Base-by-base conservation (phyloP, 1,140 invertebrate genomes). In the Proctacanthus coquilletti region DNA sequence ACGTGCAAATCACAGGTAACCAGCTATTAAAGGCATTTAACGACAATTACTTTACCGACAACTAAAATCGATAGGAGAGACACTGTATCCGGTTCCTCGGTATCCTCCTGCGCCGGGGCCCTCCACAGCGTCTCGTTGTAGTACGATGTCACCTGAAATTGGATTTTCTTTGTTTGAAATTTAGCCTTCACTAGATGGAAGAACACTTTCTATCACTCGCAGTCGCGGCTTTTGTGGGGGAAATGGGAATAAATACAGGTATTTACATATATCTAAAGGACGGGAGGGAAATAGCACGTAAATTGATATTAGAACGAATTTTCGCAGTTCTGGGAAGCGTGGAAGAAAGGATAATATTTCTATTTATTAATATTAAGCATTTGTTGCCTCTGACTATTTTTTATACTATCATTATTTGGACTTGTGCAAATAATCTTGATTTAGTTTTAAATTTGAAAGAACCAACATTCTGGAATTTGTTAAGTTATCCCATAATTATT, bases 31-130 rank as follows among this genome's bases (percentile, higher is more conserved):
- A 43, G 43, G 54, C 56, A 53, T 56, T 57, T 54, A 58, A 59
- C 53, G 56, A 56, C 47, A 53, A 53, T 60, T 60, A 61, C 65
- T 75, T 73, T 67, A 79, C 77, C 76, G 56, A 80, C 74, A 62
- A 78, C 63, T 54, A 80, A 62, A 62, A 77, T 74, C 49, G 75
- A 79, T 48, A 79, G 64, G 53, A 77, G 63, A 34, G 77, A 75
- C 45, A 77, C 71, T 45, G 72, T 66, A 51, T 76, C 75, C 40
- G 75, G 72, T 43, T 77, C 74, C 47, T 77, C 71, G 48, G 65
- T 70, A 44, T 68, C 68, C 40, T 61, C 57, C 39, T 61, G 47
- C 21, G 55, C 61, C 45, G 46, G 45, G 33, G 52, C 50, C 40
- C 56, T 52, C 46, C 52, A 61, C 48, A 52, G 56, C 38, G 51